These are phyloP conservation scores for Halcyon senegalensis DNA, from an alignment of 2,113 vertebrate species.

Conservation along the genomic window DNA sequence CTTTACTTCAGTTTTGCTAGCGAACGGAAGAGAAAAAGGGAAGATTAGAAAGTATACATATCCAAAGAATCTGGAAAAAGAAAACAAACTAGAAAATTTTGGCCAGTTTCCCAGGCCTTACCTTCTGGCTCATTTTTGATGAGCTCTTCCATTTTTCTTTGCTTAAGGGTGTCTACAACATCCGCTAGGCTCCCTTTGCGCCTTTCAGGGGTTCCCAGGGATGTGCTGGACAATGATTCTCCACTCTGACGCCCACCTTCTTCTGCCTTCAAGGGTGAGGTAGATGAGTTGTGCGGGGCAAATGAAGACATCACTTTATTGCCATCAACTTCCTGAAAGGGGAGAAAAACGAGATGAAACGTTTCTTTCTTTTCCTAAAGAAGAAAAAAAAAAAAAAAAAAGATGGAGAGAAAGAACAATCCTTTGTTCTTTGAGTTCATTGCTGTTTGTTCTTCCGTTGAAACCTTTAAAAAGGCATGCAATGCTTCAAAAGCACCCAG, in stretches of 20 bases:
- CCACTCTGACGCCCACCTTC: constrained; percentile 88
- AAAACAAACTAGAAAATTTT: not conserved
- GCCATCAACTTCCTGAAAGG: constrained; percentile 90
- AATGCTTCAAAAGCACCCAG: constrained; percentile 48
- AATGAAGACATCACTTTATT: constrained; percentile 95
- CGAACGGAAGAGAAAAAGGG: not conserved
- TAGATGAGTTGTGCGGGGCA: constrained; percentile 95
- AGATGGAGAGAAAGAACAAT: not conserved
- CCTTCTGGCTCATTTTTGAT: constrained; percentile 99
- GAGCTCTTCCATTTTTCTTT: constrained; percentile 99
- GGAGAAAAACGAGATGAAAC: constrained; percentile 40
- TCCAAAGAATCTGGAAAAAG: not conserved
- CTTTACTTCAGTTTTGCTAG: not conserved
- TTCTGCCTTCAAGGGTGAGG: constrained; percentile 97
- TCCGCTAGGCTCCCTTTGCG: constrained; percentile 98
- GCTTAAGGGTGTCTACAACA: constrained; percentile 97
- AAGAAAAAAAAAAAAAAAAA: not conserved
- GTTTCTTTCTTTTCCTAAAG: not conserved
- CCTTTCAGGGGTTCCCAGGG: constrained; percentile 92
- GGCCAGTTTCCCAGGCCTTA: constrained; percentile 72
- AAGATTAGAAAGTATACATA: not conserved
- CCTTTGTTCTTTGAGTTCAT: constrained; percentile 43
- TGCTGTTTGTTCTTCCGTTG: constrained; percentile 41
- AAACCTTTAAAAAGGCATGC: constrained; percentile 49
- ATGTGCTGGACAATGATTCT: constrained; percentile 83